These are phyloP conservation scores for Eolophus roseicapilla DNA, from an alignment of 2,113 vertebrate genomes.

Conservation along the genomic window DNA sequence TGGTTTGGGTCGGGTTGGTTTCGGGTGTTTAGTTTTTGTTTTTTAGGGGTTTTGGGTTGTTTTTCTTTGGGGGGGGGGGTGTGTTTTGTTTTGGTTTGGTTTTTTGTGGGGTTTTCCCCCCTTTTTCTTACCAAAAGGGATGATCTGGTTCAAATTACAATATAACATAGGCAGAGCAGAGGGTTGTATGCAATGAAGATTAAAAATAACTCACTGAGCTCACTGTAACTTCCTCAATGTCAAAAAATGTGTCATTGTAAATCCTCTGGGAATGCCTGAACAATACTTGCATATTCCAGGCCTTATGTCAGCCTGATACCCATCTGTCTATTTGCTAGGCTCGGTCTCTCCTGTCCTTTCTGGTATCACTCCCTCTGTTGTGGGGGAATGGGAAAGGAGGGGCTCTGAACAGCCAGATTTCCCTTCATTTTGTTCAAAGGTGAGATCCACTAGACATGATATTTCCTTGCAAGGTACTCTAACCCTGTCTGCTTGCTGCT, in stretches of 20 bases:
- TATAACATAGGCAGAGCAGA: background rate
- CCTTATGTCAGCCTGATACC: background rate
- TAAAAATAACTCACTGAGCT: constrained; percentile 33
- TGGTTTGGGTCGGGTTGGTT: background rate
- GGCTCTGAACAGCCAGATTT: background rate
- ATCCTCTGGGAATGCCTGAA: background rate
- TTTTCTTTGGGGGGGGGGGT: too few relatives aligned
- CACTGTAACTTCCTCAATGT: constrained; percentile 25
- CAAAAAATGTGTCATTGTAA: constrained; percentile 23
- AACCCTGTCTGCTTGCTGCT: background rate
- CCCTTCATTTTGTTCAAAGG: background rate
- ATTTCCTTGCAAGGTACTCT: background rate
- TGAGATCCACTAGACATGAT: background rate
- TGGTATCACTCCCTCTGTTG: background rate
- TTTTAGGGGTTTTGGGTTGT: background rate
- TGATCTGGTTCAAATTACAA: constrained; percentile 1
- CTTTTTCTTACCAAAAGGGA: background rate
- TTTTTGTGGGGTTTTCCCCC: background rate
- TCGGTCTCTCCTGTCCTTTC: background rate
- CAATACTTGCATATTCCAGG: constrained; percentile 32
- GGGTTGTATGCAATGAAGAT: background rate
- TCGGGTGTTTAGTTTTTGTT: background rate
- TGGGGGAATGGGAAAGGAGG: background rate
- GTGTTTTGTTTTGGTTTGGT: background rate
- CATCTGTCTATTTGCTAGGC: background rate